phyloP scores from a whole-genome alignment of 2,888 invertebrate species.

The Ernsta delagoae region DNA sequence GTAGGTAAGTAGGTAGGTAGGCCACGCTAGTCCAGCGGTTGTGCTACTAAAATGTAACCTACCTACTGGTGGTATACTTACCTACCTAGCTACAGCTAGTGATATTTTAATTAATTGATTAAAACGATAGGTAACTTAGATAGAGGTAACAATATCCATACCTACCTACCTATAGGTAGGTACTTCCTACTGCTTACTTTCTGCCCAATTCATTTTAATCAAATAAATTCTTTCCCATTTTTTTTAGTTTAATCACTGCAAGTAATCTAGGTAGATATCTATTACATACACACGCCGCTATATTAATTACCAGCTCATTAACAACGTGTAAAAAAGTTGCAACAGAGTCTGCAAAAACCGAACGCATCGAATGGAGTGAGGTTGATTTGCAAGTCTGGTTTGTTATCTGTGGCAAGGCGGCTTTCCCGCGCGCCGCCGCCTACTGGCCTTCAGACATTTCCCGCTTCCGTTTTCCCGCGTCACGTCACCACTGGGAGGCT shows the following conservation, averaged over 20 bases:
- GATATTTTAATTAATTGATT: too few species aligned
- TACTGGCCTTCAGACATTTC: slow-evolving; percentile 58
- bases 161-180: too few species aligned
- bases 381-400: slow-evolving; percentile 28
- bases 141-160: too few species aligned
- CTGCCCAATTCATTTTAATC: neutral
- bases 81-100: too few species aligned
- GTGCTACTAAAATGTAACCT: too few species aligned
- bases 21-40: too few species aligned
- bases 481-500: slow-evolving; percentile 65
- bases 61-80: too few species aligned
- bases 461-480: slow-evolving; percentile 71
- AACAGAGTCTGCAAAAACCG: slow-evolving; percentile 14
- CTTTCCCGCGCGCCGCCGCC: slow-evolving; percentile 52
- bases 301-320: slow-evolving; percentile 23
- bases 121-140: too few species aligned
- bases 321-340: slow-evolving; percentile 25
- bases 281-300: neutral
- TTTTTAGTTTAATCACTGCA: slow-evolving; percentile 13
- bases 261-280: slow-evolving; percentile 9
- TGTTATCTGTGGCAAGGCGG: slow-evolving; percentile 35
- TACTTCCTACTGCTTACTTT: too few species aligned
- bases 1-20: too few species aligned
- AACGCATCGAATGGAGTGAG: slow-evolving; percentile 26
- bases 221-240: neutral